Conservation (phyloP, 2,797 vertebrate genomes). For the Liparis tanakae region DNA sequence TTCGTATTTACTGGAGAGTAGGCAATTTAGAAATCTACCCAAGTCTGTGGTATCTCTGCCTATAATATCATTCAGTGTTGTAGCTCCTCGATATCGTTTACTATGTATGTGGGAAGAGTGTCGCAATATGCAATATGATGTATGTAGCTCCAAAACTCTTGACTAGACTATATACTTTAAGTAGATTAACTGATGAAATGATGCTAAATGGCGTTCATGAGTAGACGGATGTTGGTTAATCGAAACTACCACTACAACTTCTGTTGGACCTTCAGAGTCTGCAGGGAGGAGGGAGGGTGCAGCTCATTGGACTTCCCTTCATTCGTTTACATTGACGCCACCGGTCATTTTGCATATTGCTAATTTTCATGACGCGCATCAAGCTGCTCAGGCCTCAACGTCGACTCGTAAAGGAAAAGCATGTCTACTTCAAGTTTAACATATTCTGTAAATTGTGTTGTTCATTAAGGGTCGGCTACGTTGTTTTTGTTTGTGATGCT, state of each 20-base stretch:
- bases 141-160: constrained; percentile 10
- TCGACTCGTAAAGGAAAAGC: not conserved
- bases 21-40: not conserved
- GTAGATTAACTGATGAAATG: no score
- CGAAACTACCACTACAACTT: not conserved
- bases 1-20: not conserved
- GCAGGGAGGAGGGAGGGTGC: not conserved
- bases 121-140: constrained; percentile 1
- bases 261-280: not conserved
- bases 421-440: not conserved
- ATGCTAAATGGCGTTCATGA: no score
- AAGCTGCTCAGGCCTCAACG: not conserved
- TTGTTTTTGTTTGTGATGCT: constrained; percentile 5
- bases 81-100: not conserved
- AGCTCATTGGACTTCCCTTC: not conserved
- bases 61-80: not conserved
- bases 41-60: not conserved
- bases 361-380: not conserved
- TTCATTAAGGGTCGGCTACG: not conserved
- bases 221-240: not conserved
- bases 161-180: not conserved
- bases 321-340: not conserved
- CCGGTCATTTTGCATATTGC: not conserved
- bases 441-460: not conserved
- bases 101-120: not conserved